Evolutionary conservation across 2,113 vertebrate genomes (phyloP), one percentile per base, ranked within the genome.

Genomic region (Aramus guarauna): DNA sequence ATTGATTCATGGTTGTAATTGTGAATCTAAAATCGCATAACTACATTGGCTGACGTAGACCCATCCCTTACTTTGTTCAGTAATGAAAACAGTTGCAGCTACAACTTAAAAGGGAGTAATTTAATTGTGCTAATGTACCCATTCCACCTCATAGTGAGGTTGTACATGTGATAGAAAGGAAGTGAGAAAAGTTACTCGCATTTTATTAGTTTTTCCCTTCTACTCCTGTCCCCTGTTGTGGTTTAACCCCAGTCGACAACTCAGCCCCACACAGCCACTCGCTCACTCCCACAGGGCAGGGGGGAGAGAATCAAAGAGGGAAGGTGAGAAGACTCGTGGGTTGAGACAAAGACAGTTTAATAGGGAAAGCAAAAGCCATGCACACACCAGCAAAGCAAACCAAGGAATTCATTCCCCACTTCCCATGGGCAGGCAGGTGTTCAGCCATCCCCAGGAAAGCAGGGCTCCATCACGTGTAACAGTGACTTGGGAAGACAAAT

Each of bases 181-280:
- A 73, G 22, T 24, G 17, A 89, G 76, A 52, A 69, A 47, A 50
- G 34, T 24, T 47, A 6, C 0, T 64, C 1, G 1, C 3, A 2
- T 80, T 63, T 23, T 34, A 16, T 27, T 34, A 7, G 1, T 11
- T 76, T 87, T 55, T 62, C 15, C 7, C 4, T 41, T 39, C 16
- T 43, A 1, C 15, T n/a, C 13, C 12, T 48, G 2, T 53, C 15
- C 15, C 12, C 30, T 26, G 5, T 15, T 0, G 0, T 27, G 45
- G 8, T 21, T 16, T 22, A 63, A 32, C 11, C 20, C 12, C 10
- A 18, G 56, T 3, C 7, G 4, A 47, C 27, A 19, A 29, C 27
- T 4, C 13, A 14, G 59, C 20, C 3, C 4, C 8, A 6, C 0
- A 0, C 2, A 27, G 30, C 45, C 0, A 1, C 39, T 30, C 0